Base-by-base conservation (phyloP, 2,888 invertebrate genomes). In the Fragum whitleyi region DNA sequence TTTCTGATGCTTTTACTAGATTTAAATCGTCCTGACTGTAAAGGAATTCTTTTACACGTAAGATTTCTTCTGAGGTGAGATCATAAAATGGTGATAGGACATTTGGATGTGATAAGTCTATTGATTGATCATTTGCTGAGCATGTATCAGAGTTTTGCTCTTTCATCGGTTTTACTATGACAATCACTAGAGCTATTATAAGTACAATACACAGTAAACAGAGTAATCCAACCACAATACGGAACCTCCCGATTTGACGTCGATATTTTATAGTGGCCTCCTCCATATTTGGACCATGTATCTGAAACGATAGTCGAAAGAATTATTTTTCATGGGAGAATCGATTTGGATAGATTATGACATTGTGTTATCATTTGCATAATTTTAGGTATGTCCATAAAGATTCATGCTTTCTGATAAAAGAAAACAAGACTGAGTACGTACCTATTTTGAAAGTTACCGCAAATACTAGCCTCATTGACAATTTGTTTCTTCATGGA, bases 21-120 rank as follows among this genome's bases (percentile, higher is more conserved):
- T 85, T 81, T 51, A 85, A 68, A 68, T 85, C 81, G 23, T n/a
- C 3, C 21, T 82, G 72, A 11, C 61, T 32, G 42, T 79, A 82
- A 16, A 85, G 72, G 69, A 65, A 85, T 16, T 79, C 73, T 47
- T 70, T 81, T 2, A 85, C 62, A 2, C 61, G 47, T 19, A 42
- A 23, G 32, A 85, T 85, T 74, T 85, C 85, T 14, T 75, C 73
- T n/a, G 53, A 51, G 0, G 85, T 82, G 47, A 85, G 77, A 69
- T 85, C 85, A 36, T 85, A 70, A 68, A 85, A 85, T 23, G 85
- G 85, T 3, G 85, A 74, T 16, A 79, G 57, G n/a, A 59, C 51
- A 39, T 75, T 69, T 21, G 81, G 85, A n/a, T 81, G 79, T 42
- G 79, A 73, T 16, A 85, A 75, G 42, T 85, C 70, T 28, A 72